Evolutionary conservation across 2,113 vertebrate genomes (phyloP), one percentile per base, ranked within the genome.

Genomic region (Progne subis): DNA sequence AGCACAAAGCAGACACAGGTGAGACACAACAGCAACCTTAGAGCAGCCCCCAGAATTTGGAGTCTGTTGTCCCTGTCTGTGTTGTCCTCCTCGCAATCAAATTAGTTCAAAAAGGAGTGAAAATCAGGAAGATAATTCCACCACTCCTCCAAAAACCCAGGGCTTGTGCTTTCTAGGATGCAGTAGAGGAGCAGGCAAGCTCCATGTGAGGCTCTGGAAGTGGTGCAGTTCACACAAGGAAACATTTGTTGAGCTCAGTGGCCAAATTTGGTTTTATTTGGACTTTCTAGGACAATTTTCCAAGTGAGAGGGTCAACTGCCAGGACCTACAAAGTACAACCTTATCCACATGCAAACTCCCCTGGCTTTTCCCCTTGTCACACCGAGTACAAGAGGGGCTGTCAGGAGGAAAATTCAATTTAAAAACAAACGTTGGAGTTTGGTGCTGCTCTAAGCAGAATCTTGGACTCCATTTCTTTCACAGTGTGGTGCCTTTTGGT

Each of bases 1-100:
- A 69, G 70, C 3, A 5, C 19, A 60, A 32, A 24, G 15, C 25
- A 59, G 16, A 18, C 5, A 6, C 0, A 1, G 57, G 26, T 18
- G 26, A 59, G 43, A 26, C 41, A 11, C 3, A 3, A 18, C 61
- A 61, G 44, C n/a, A 59, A 29, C 13, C n/a, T 34, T 19, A 37
- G 4, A 13, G 34, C 49, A 76, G 37, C 29, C 29, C 32, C 37
- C 44, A 55, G 37, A 53, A 59, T 32, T 0, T 72, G 2, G 10
- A 23, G 5, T 8, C 21, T 1, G 37, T 37, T 37, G 37, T 37
- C 37, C 37, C 37, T 37, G 37, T 37, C 37, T 37, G 37, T 37
- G 0, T 31, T 32, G 28, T 18, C 14, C 24, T 61, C n/a, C 6
- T 82, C 10, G 29, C 31, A 68, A 29, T 16, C 14, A 63, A 63